These are phyloP conservation scores for Reticulitermes speratus DNA, from an alignment of 1,140 invertebrate genomes.

Conservation along the genomic window DNA sequence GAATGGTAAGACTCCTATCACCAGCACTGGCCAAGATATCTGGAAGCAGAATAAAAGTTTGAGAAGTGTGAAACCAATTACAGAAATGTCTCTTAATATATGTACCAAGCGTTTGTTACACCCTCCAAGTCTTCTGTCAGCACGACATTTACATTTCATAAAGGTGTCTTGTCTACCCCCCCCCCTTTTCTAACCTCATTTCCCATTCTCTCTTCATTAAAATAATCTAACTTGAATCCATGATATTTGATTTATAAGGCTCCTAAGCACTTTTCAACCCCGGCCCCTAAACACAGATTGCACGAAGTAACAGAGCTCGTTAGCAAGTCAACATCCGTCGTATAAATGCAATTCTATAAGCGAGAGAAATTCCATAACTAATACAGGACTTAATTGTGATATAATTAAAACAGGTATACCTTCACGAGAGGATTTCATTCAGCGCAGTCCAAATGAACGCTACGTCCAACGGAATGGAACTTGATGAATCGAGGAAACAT, in stretches of 20 bases:
- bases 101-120: neutral
- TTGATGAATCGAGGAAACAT: neutral
- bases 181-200: neutral
- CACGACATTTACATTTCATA: conserved; percentile 11
- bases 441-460: neutral
- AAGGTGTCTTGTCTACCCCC: conserved; percentile 6
- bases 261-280: neutral
- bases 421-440: neutral
- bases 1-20: neutral
- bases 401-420: conserved; percentile 11
- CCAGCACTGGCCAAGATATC: neutral
- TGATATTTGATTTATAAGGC: conserved; percentile 19
- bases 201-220: neutral
- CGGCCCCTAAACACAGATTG: neutral
- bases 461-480: too few relatives aligned
- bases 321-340: neutral
- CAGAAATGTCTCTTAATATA: neutral
- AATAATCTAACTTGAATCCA: conserved; percentile 7
- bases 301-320: conserved; percentile 3
- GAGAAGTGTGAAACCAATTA: neutral
- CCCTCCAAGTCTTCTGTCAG: neutral
- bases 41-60: neutral
- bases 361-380: neutral
- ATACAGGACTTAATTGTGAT: neutral
- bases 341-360: neutral